Percentiles rank a stretch among this genome's conserved stretches.
Conservation (phyloP, 1,140 invertebrate genomes). For the Tyrophagus putrescentiae region DNA sequence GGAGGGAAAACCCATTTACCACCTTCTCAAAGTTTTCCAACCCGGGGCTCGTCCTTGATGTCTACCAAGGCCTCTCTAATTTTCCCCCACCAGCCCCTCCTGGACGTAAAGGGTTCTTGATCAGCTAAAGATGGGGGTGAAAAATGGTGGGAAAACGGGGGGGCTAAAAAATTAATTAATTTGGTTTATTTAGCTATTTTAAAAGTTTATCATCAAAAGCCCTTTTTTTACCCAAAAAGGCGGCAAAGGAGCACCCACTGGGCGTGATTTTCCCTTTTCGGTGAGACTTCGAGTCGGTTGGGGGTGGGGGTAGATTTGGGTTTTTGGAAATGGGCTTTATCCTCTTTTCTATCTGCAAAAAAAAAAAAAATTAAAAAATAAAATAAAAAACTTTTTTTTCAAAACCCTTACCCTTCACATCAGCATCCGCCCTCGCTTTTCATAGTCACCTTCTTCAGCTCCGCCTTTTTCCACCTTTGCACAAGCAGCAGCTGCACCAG, state of each 20-base stretch:
- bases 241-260: slow-evolving; percentile 3
- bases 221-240: too few species aligned
- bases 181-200: too few species aligned
- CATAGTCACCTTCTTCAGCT: slow-evolving; percentile 1
- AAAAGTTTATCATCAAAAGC: too few species aligned
- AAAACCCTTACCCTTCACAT: background rate
- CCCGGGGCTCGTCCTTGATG: background rate
- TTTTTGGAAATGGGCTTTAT: slow-evolving; percentile 25
- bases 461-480: slow-evolving; percentile 11
- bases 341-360: background rate
- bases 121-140: slow-evolving; percentile 30
- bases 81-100: slow-evolving; percentile 22
- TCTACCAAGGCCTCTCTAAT: background rate
- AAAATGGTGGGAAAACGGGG: slow-evolving; percentile 28
- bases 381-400: background rate
- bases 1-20: slow-evolving; percentile 26
- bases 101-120: slow-evolving; percentile 31
- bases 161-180: too few species aligned
- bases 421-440: background rate
- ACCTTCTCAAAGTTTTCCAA: background rate
- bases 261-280: slow-evolving; percentile 10
- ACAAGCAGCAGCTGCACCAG: slow-evolving; percentile 27
- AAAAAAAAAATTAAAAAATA: slow-evolving; percentile 6
- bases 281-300: background rate
- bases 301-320: slow-evolving; percentile 32